A percentile compares a stretch with the other conserved stretches of the same genome.
Conservation (phyloP, 2,888 invertebrate genomes). For the Phania funesta region DNA sequence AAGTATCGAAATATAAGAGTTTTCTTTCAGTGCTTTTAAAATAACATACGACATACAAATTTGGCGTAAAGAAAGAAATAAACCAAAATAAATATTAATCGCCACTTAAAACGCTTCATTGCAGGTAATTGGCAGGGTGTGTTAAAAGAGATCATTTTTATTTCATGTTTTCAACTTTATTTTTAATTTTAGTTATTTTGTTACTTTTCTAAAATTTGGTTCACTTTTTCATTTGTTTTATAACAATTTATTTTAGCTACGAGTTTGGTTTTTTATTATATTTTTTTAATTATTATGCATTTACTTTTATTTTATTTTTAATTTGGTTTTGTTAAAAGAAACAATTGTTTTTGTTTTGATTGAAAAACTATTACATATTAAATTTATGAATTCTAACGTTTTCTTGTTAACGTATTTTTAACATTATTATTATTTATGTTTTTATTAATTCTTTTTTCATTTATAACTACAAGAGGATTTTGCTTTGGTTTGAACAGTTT, state of each 20-base stretch:
- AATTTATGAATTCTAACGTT: conserved; percentile 45
- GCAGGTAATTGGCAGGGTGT: too few relatives aligned
- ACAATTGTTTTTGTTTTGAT: conserved; percentile 39
- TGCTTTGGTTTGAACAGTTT: conserved; percentile 5
- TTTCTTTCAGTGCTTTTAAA: too few relatives aligned
- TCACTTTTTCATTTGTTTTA: conserved; percentile 24
- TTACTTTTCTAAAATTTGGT: conserved; percentile 30
- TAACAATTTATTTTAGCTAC: conserved; percentile 54
- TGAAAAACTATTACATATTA: conserved; percentile 47
- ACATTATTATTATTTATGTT: conserved; percentile 25
- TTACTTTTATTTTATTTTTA: conserved; percentile 4
- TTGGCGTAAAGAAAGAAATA: too few relatives aligned
- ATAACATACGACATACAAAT: too few relatives aligned
- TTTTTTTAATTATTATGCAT: neutral
- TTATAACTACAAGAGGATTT: conserved; percentile 2
- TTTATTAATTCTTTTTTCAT: neutral
- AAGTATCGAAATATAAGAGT: too few relatives aligned
- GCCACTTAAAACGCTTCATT: too few relatives aligned
- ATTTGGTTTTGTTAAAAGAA: neutral
- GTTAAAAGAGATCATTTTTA: neutral
- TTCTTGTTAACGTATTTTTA: conserved; percentile 42
- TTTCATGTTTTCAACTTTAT: neutral
- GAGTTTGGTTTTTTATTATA: neutral
- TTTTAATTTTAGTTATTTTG: conserved; percentile 12
- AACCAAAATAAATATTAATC: too few relatives aligned